A percentile compares a stretch with the other conserved stretches of the same genome.
phyloP scores from a whole-genome alignment of 2,888 invertebrate species.

The Polydesmus complanatus region DNA sequence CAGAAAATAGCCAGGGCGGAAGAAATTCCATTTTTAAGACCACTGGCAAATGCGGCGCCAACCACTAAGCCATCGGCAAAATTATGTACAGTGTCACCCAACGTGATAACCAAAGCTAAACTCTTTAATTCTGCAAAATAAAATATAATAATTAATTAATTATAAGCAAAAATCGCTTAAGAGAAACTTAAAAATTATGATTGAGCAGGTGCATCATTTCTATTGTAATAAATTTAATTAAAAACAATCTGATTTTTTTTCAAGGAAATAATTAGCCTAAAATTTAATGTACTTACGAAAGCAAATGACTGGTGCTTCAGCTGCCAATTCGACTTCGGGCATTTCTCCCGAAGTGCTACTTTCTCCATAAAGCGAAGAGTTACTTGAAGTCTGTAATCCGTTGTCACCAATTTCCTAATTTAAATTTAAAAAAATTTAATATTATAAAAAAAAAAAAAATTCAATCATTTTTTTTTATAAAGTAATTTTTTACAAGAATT shows the following conservation, averaged over 20 bases:
- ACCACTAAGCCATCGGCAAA: constrained; percentile 37
- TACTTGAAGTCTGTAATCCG: background rate
- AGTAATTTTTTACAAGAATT: background rate
- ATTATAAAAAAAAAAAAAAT: background rate
- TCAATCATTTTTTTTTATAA: background rate
- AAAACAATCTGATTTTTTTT: background rate
- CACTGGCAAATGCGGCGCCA: constrained; percentile 32
- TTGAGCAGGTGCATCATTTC: no score
- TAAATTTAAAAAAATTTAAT: background rate
- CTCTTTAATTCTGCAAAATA: constrained; percentile 22
- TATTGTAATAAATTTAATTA: background rate
- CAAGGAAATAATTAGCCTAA: background rate
- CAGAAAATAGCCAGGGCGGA: constrained; percentile 36
- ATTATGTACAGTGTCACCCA: constrained; percentile 37
- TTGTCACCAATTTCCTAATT: background rate
- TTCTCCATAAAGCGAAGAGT: background rate
- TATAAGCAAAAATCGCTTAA: background rate
- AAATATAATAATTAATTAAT: background rate
- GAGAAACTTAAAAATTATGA: no score
- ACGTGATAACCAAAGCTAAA: constrained; percentile 30
- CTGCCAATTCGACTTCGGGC: background rate
- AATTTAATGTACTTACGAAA: background rate
- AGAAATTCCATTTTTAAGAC: constrained; percentile 29
- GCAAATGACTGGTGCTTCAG: background rate
- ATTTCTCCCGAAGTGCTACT: background rate